Base-by-base conservation (phyloP, 2,797 vertebrate genomes). In the Cottoperca gobio region DNA sequence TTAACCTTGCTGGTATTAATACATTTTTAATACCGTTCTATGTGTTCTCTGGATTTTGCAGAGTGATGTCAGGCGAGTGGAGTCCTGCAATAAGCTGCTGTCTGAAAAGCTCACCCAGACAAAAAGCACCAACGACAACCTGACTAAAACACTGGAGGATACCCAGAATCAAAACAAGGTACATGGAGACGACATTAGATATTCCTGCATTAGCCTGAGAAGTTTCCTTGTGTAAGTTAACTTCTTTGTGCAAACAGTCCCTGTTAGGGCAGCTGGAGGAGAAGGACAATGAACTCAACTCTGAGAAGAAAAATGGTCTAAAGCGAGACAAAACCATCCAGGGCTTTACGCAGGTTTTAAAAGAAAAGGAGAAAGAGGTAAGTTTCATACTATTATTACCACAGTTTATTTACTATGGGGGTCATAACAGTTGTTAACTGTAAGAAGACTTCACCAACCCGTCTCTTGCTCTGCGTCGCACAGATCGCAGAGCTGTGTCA, bases 251-350 rank as follows among this genome's bases (percentile, higher is more conserved):
- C 93, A 1, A 77, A 91, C 93, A 99, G 97, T 89, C 59, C 23
- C 91, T 99, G 79, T 94, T 94, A 69, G 93, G 93, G 58, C 95
- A 95, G 70, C 89, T 98, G 24, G 95, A 95, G 67, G 96, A 97
- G 78, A 96, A 86, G 55, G 96, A 97, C 84, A 93, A 91, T 61
- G 95, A 97, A 83, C 93, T 99, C 71, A 90, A 88, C 82, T 88
- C 90, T 14, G 97, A 98, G 84, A 98, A 94, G 94, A 97, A 96
- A 92, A 99, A 99, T 81, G 90, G 95, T 78, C 82, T 98, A 84
- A 99, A 99, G 90, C 93, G 97, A 88, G 97, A 99, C 91, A 99
- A 98, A 95, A 97, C 97, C 31, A 99, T 99, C 89, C 98, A 99
- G 89, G 98, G 98, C 5, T 95, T 99, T 66, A 96, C 95, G 53